Percentiles rank a stretch among this genome's conserved stretches.
These are phyloP conservation scores for Trachelus troglodyta DNA, from an alignment of 2,888 invertebrate genomes.

Conservation along the genomic window DNA sequence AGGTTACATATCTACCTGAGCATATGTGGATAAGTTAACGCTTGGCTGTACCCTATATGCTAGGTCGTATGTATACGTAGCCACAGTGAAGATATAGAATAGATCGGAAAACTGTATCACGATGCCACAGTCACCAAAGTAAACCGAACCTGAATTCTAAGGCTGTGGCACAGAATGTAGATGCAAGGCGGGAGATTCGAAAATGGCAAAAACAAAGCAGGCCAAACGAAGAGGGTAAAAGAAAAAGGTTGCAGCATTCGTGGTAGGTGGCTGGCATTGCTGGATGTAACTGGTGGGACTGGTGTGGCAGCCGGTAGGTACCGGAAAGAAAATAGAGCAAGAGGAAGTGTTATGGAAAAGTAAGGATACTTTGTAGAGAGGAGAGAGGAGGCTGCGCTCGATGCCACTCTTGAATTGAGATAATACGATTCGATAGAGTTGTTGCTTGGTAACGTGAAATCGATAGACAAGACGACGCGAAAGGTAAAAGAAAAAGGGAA, in stretches of 20 bases:
- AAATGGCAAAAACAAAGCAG: not conserved
- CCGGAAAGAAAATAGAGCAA: slow-evolving; percentile 26
- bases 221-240: not conserved
- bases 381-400: not conserved
- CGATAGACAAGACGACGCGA: slow-evolving; percentile 26
- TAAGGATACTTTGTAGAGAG: slow-evolving; percentile 16
- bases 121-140: not conserved
- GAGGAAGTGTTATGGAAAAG: slow-evolving; percentile 28
- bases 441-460: slow-evolving; percentile 27
- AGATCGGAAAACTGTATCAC: not conserved
- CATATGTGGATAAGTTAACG: not conserved
- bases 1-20: not conserved
- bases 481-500: not conserved
- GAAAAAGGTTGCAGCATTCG: not conserved
- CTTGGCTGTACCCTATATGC: not conserved
- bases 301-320: not conserved
- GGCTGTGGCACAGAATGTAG: not conserved
- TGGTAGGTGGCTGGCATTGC: not conserved
- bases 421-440: slow-evolving; percentile 35
- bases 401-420: slow-evolving; percentile 36
- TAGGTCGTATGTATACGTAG: not conserved
- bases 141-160: not conserved
- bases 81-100: not conserved
- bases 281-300: not conserved
- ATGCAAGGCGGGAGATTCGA: not conserved